Evolutionary conservation across 2,797 vertebrate species (phyloP).

Genomic region (Pseudocheirus occidentalis): DNA sequence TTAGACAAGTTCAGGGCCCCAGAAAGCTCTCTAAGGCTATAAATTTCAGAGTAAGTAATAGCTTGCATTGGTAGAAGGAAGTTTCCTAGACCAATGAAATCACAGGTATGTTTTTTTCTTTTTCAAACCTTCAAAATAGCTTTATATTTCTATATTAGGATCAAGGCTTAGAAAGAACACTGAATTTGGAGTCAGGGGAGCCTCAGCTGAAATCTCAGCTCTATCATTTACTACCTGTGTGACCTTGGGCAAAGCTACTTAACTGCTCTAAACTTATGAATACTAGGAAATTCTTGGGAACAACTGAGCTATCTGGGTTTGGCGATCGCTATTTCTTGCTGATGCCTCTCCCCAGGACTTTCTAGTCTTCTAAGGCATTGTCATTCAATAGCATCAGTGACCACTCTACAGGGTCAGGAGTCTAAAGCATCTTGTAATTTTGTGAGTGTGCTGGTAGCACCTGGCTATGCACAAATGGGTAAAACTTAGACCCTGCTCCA

Average conservation of each 20-base stretch:
- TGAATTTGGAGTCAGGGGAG: not conserved
- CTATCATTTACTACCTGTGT: not conserved
- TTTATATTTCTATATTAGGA: not conserved
- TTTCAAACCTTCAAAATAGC: not conserved
- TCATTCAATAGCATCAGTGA: slow-evolving; percentile 21
- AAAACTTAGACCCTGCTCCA: not conserved
- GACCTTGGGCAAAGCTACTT: not conserved
- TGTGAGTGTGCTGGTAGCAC: not conserved
- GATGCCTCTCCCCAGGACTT: not conserved
- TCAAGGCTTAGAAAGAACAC: not conserved
- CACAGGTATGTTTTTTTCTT: not conserved
- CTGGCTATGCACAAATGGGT: not conserved
- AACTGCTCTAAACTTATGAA: not conserved
- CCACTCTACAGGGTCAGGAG: not conserved
- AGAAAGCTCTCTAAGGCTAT: not conserved
- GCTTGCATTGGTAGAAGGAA: not conserved
- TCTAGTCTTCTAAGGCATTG: not conserved
- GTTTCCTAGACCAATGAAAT: not conserved
- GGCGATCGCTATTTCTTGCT: not conserved
- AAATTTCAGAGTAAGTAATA: not conserved
- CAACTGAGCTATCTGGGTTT: not conserved
- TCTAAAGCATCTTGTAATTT: not conserved
- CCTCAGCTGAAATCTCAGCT: not conserved
- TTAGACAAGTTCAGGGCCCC: not conserved
- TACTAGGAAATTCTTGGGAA: not conserved